Percentiles rank a stretch among this genome's conserved stretches.
phyloP scores from a whole-genome alignment of 2,113 vertebrate genomes.

The Psilopsiagon aymara region DNA sequence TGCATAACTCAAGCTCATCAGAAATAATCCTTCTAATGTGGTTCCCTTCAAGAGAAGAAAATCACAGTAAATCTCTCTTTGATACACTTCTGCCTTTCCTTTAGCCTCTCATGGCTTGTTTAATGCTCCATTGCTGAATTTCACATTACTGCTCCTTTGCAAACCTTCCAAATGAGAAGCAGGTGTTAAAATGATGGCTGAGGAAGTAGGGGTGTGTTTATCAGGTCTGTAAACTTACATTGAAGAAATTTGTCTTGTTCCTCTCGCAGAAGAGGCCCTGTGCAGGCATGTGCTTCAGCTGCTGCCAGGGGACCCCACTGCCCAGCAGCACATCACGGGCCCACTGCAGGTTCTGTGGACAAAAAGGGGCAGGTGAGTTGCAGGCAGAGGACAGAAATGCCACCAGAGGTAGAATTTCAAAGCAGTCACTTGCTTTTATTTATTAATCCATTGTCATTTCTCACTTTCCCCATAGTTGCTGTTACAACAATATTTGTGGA shows the following conservation, averaged over 20 bases:
- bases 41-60: neutral
- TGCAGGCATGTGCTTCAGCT: constrained; percentile 99
- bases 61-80: neutral
- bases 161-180: neutral
- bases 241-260: constrained; percentile 99
- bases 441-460: neutral
- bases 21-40: neutral
- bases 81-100: neutral
- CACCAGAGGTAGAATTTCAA: neutral
- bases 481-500: neutral
- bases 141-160: neutral
- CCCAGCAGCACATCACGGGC: constrained; percentile 99
- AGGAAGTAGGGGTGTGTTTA: neutral
- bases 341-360: constrained; percentile 96
- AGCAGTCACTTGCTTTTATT: neutral
- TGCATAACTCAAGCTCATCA: neutral
- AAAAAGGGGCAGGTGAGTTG: constrained; percentile 57
- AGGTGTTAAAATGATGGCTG: neutral
- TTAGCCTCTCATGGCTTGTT: neutral
- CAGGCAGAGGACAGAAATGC: neutral
- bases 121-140: neutral
- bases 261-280: constrained; percentile 99
- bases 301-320: constrained; percentile 97
- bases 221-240: constrained; percentile 85
- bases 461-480: neutral